Base-by-base conservation (phyloP, 2,113 vertebrate genomes). In the Cairina moschata region DNA sequence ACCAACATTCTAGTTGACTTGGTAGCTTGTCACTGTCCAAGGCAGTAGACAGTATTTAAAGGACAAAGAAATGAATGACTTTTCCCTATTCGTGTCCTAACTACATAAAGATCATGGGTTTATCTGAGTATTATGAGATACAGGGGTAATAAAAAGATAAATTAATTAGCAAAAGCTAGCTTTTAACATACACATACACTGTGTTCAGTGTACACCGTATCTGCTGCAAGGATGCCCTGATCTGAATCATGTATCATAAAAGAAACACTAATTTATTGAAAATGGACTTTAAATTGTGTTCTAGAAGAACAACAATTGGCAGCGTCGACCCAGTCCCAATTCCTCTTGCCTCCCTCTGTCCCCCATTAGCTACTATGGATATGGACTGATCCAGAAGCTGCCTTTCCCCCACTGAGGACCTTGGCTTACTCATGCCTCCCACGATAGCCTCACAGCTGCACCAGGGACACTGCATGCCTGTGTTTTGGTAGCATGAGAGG, bases 351-450 rank as follows among this genome's bases (percentile, higher is more conserved):
- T 75, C 44, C 23, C 5, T 12, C 11, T 0, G 1, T 26, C 46
- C 42, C 46, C 18, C 1, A 0, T 44, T 38, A 52, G 38, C 20
- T 81, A 11, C 20, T 66, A 50, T 1, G 5, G 31, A 11, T 3
- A 0, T 28, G 26, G 5, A 31, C 28, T 20, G 44, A 65, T 38
- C 17, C 50, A 48, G 16, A 48, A 42, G 44, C 44, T 62, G 66
- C 42, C 66, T 46, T 31, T 5, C 21, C 9, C 31, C 15, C 21
- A 11, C 14, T 10, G 42, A 34, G 13, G n/a, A 60, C 59, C 59
- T 34, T 34, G n/a, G n/a, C 21, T 34, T 32, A 34, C 32, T 60
- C 21, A 36, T 25, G 21, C 59, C n/a, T 23, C n/a, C 59, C n/a
- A 34, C 8, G 8, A n/a, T n/a, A 59, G 58, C 20, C 32, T 59